Conservation (phyloP, 1,140 invertebrate genomes). For the Microplitis demolitor region DNA sequence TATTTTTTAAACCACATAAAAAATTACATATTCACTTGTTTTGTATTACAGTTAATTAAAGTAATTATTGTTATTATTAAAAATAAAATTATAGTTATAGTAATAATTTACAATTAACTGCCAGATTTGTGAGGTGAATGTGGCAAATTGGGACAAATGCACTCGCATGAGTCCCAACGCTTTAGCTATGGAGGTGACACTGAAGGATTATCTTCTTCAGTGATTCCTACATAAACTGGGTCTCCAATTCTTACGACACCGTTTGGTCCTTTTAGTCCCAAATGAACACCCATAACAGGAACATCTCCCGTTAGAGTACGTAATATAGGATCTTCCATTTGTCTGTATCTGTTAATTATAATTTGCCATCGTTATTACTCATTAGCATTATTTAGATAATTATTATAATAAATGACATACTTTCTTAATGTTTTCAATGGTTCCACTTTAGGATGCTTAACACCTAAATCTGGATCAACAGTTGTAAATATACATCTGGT, state of each 20-base stretch:
- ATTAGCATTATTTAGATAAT: no score
- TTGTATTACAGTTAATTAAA: not conserved
- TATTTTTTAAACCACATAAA: no score
- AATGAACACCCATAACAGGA: slow-evolving; percentile 57
- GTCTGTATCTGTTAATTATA: slow-evolving; percentile 50
- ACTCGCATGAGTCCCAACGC: slow-evolving; percentile 54
- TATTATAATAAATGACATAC: slow-evolving; percentile 34
- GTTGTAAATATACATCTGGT: slow-evolving; percentile 69
- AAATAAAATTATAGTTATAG: not conserved
- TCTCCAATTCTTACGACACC: slow-evolving; percentile 51
- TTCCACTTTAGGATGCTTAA: slow-evolving; percentile 60
- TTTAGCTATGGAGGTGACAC: slow-evolving; percentile 51
- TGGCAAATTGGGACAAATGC: slow-evolving; percentile 14
- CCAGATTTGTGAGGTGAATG: not conserved
- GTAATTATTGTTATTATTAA: not conserved
- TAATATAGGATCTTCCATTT: slow-evolving; percentile 46
- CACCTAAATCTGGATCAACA: slow-evolving; percentile 63
- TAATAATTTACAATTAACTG: no score
- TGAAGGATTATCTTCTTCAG: slow-evolving; percentile 37
- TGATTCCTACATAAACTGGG: slow-evolving; percentile 50
- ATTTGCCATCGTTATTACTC: no score
- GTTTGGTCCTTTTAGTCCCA: slow-evolving; percentile 46
- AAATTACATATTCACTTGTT: no score
- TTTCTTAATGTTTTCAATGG: slow-evolving; percentile 65
- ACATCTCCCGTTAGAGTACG: slow-evolving; percentile 41